Evolutionary conservation across 2,888 invertebrate genomes (phyloP).

Genomic region (Tetranychus piercei): DNA sequence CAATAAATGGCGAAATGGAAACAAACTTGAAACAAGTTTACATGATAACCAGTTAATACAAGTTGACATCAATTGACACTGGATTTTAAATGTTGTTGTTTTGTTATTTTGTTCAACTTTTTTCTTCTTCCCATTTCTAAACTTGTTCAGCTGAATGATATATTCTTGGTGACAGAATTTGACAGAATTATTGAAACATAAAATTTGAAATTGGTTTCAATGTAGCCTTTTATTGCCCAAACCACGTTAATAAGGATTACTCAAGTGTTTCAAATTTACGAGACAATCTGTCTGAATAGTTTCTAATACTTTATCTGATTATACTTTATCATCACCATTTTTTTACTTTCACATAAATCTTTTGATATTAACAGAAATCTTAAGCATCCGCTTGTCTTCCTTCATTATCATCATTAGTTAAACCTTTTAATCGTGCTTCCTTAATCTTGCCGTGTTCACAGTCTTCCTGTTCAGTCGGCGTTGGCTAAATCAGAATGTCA

Average conservation of each 20-base stretch:
- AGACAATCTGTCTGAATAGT: background rate
- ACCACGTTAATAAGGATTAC: background rate
- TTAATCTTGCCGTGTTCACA: background rate
- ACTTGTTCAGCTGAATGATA: background rate
- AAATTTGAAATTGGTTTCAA: background rate
- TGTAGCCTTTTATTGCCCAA: background rate
- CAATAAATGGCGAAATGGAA: background rate
- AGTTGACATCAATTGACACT: background rate
- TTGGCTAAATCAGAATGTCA: background rate
- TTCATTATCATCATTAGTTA: background rate
- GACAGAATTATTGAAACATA: background rate
- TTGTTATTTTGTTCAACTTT: background rate
- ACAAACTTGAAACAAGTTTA: background rate
- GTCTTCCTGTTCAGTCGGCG: background rate
- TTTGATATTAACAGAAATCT: background rate
- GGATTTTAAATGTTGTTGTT: background rate
- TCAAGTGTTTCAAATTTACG: background rate
- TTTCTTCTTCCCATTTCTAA: background rate
- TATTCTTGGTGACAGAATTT: background rate
- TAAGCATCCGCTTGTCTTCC: background rate
- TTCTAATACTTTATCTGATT: background rate
- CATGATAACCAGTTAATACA: background rate
- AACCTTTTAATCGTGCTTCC: background rate
- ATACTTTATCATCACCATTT: background rate
- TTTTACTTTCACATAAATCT: background rate